These are phyloP conservation scores for Atherinomorus stipes DNA, from an alignment of 2,113 vertebrate species.

Conservation along the genomic window DNA sequence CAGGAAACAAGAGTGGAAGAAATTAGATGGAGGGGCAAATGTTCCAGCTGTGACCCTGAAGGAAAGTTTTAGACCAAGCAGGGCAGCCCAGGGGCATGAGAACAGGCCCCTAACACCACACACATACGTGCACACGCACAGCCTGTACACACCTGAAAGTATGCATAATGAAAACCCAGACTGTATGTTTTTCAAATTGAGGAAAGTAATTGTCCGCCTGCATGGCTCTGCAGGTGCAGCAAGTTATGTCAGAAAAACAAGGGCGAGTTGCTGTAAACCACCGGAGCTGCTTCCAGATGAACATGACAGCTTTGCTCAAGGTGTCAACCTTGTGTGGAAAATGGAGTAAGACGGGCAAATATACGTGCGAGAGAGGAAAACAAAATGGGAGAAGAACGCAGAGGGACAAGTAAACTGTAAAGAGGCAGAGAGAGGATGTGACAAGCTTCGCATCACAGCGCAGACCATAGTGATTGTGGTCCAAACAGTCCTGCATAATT, in stretches of 20 bases:
- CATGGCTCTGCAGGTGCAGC: conserved; percentile 59
- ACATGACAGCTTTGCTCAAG: not conserved
- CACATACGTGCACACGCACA: conserved; percentile 7
- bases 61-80: conserved; percentile 44
- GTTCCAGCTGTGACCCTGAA: conserved; percentile 67
- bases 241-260: conserved; percentile 49
- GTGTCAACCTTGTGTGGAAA: not conserved
- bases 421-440: conserved; percentile 24
- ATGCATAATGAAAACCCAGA: conserved; percentile 55
- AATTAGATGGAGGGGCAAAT: conserved; percentile 37
- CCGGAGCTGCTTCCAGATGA: conserved; percentile 25
- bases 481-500: conserved; percentile 69
- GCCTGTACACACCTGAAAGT: conserved; percentile 22
- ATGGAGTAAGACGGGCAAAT: not conserved
- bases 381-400: conserved; percentile 1
- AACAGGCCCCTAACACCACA: conserved; percentile 26
- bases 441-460: conserved; percentile 20
- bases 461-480: conserved; percentile 58
- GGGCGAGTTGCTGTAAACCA: conserved; percentile 41
- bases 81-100: conserved; percentile 56
- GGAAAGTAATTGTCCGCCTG: conserved; percentile 34
- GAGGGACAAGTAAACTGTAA: not conserved
- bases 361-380: not conserved
- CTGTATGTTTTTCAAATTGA: conserved; percentile 50
- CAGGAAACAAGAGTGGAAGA: conserved; percentile 39